These are phyloP conservation scores for Gisinianus flammeolus DNA, from an alignment of 2,888 invertebrate genomes.

Conservation along the genomic window DNA sequence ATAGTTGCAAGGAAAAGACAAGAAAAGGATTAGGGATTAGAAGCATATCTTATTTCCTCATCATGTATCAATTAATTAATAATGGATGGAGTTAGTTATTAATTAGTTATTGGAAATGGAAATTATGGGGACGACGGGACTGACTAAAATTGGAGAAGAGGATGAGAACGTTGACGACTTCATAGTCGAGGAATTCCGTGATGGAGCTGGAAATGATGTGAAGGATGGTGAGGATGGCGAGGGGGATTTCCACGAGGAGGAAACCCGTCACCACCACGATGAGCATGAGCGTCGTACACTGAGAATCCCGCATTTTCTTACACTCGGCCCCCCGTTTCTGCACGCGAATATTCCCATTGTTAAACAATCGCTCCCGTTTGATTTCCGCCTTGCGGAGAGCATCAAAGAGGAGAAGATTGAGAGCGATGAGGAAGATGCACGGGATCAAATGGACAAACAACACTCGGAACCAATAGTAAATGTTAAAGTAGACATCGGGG, in stretches of 20 bases:
- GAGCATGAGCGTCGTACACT: slow-evolving; percentile 85
- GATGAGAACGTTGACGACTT: slow-evolving; percentile 77
- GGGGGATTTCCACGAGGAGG: slow-evolving; percentile 80
- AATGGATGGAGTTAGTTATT: too few species aligned
- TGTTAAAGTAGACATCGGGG: slow-evolving; percentile 78
- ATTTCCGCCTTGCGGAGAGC: slow-evolving; percentile 85
- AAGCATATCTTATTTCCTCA: too few species aligned
- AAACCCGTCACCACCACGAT: slow-evolving; percentile 87
- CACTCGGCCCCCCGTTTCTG: slow-evolving; percentile 81
- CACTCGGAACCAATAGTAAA: slow-evolving; percentile 84
- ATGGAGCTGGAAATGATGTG: slow-evolving; percentile 81
- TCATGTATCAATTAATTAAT: too few species aligned
- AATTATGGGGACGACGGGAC: too few species aligned
- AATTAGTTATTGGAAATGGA: too few species aligned
- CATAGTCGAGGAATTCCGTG: slow-evolving; percentile 76
- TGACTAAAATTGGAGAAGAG: slow-evolving; percentile 84
- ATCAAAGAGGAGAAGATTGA: slow-evolving; percentile 84
- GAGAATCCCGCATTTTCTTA: slow-evolving; percentile 77
- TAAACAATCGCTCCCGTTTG: slow-evolving; percentile 76
- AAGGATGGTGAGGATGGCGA: slow-evolving; percentile 80
- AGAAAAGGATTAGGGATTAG: too few species aligned
- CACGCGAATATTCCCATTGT: slow-evolving; percentile 61
- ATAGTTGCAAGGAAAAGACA: too few species aligned
- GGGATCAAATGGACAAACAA: slow-evolving; percentile 91
- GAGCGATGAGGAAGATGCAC: slow-evolving; percentile 83